These are phyloP conservation scores for Lypha dubia DNA, from an alignment of 2,888 invertebrate genomes.

Conservation along the genomic window DNA sequence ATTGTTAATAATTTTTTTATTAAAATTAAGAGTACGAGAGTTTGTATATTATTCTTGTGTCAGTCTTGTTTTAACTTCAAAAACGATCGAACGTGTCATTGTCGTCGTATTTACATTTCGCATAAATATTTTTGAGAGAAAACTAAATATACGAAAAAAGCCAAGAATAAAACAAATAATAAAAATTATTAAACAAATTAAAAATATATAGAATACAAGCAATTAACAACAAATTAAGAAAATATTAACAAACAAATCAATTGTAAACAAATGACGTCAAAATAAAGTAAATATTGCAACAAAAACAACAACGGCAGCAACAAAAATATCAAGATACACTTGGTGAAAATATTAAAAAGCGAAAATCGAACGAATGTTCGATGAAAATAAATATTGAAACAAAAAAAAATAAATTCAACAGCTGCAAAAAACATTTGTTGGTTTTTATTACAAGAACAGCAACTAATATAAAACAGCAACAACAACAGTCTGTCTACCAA, in stretches of 20 bases:
- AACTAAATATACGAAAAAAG: constrained; percentile 22
- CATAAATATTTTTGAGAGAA: constrained; percentile 12
- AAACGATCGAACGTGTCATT: constrained; percentile 34
- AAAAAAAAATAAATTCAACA: constrained; percentile 13
- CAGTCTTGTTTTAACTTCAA: constrained; percentile 55
- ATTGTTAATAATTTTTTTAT: too few species aligned
- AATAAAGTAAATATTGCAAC: constrained; percentile 14
- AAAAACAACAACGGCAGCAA: not conserved
- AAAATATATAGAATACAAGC: constrained; percentile 57
- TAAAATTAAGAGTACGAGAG: too few species aligned
- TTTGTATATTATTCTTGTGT: not conserved
- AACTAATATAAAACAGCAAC: not conserved
- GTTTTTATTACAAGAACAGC: not conserved
- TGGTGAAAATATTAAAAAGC: constrained; percentile 3
- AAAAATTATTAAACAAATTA: constrained; percentile 56
- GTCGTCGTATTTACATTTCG: too few species aligned
- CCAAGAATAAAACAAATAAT: constrained; percentile 41
- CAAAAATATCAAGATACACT: not conserved
- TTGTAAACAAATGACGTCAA: constrained; percentile 70
- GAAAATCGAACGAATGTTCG: constrained; percentile 21
- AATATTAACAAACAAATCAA: constrained; percentile 33
- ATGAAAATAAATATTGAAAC: constrained; percentile 40
- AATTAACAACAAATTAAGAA: constrained; percentile 26
- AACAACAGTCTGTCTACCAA: constrained; percentile 10
- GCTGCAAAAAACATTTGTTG: constrained; percentile 2